Evolutionary conservation across 2,888 invertebrate species (phyloP), one percentile per base, ranked within the genome.

Genomic region (Drosophila recens): DNA sequence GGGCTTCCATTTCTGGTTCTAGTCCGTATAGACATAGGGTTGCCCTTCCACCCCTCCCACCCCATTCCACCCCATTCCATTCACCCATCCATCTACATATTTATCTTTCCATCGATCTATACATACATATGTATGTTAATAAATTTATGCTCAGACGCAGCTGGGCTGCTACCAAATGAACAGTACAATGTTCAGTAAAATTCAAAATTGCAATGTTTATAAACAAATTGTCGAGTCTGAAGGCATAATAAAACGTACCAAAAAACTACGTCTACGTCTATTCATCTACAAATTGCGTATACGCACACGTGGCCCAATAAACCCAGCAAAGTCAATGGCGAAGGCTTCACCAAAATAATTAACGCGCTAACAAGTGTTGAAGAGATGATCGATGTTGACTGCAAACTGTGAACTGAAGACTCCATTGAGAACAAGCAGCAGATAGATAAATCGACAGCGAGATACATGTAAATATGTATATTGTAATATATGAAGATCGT

Each of bases 131-230:
- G 70, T 77, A 82, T 83, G 83, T 88, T 87, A 72, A 89, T 89
- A 89, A 89, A 89, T 84, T 79, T 87, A 87, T 86, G 83, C 89
- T 83, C 78, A 51, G 36, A 70, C 87, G 57, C 86, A 85, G 88
- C 83, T 75, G 79, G 80, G 63, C 38, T 17, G 40, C 65, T 64
- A 67, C 61, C 65, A 80, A 81, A 79, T 69, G 66, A 80, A 78
- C 75, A 70, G 27, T 13, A 45, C 48, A 17, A 79, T 67, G 87
- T 80, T 34, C 52, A 59, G 88, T 85, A 89, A 80, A 89, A 83
- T 86, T 75, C 45, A 83, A 86, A 87, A 88, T 89, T 88, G 86
- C 87, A 89, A 89, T 86, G 88, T 89, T 87, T 87, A 89, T 88
- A 87, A 87, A 87, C 87, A 87, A 87, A 82, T 87, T 89, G 46